Evolutionary conservation across 2,797 vertebrate genomes (phyloP), one percentile per base, ranked within the genome.

Genomic region (Xerus rutilus): DNA sequence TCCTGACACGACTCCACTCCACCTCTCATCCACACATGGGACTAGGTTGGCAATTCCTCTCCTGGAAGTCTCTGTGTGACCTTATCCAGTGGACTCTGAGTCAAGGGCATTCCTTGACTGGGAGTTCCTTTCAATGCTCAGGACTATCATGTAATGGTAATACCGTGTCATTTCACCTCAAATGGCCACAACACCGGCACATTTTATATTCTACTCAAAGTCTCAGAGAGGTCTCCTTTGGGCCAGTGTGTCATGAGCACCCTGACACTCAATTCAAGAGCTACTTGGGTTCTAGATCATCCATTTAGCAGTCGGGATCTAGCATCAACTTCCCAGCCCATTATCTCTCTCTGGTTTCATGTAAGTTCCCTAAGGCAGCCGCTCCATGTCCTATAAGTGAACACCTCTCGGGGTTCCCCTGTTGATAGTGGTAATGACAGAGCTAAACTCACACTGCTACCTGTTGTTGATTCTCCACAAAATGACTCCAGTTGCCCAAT

Each of bases 311-410:
- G 39, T 32, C 18, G 39, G 13, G 28, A 62, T 14, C 64, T 30
- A 62, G 81, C 35, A 86, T 17, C 32, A 45, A 45, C 28, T 25
- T 30, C 52, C 14, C n/a, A 17, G 3, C 45, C 17, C 8, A n/a
- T 82, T 20, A 14, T 45, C 43, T 52, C 25, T 47, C 32, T n/a
- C 35, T 70, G 21, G 3, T 28, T 67, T 78, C 20, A 0, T 74
- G 25, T 14, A 10, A 23, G 28, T 14, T 62, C 52, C 12, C 77
- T 14, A 14, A 17, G 1, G 20, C 8, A 12, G 65, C 7, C 2
- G 1, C 2, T 62, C 67, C 23, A 0, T 17, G 15, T 4, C 32
- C 49, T 69, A 0, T 32, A 28, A 52, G 43, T 5, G 8, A 32
- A 11, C 45, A 15, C 32, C 11, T 69, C 28, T 77, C 45, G 21